Conservation (phyloP, 1,140 invertebrate genomes). For the Drosophila lacertosa region DNA sequence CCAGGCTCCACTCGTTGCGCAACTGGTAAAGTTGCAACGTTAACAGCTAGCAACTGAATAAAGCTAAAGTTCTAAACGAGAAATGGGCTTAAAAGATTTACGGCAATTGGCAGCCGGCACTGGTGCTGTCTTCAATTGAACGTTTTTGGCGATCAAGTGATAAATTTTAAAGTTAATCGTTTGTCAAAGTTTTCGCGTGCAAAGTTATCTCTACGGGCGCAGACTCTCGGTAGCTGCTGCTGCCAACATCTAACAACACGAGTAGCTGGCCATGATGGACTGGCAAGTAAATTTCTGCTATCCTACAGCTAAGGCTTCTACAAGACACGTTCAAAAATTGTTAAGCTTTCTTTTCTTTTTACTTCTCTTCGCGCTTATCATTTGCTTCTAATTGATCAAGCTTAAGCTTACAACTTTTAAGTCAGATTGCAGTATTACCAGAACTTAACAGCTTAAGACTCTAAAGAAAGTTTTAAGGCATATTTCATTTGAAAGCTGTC, state of each 20-base stretch:
- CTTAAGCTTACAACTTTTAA: conserved; percentile 19
- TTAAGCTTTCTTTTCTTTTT: conserved; percentile 16
- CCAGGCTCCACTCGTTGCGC: conserved; percentile 71
- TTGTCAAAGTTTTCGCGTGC: conserved; percentile 78
- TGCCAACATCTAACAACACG: conserved; percentile 20
- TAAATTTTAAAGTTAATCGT: conserved; percentile 82
- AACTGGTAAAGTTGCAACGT: conserved; percentile 79
- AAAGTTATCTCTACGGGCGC: conserved; percentile 62
- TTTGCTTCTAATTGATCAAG: conserved; percentile 33
- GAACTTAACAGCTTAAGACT: background rate
- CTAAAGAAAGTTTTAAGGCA: background rate
- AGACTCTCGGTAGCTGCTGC: conserved; percentile 23
- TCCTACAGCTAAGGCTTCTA: conserved; percentile 5
- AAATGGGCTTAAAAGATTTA: conserved; percentile 59
- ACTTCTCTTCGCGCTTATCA: conserved; percentile 25
- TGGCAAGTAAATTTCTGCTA: too few species aligned
- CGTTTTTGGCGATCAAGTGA: conserved; percentile 36
- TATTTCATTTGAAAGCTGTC: conserved; percentile 11
- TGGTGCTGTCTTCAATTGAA: conserved; percentile 30
- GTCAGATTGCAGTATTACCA: too few species aligned
- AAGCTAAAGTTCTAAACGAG: conserved; percentile 11
- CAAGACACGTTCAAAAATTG: conserved; percentile 14
- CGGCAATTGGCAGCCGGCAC: conserved; percentile 58
- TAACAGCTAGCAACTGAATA: conserved; percentile 30
- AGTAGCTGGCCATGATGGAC: conserved; percentile 1